Base-by-base conservation (phyloP, 2,113 vertebrate species). In the Protomyctophum bolini region DNA sequence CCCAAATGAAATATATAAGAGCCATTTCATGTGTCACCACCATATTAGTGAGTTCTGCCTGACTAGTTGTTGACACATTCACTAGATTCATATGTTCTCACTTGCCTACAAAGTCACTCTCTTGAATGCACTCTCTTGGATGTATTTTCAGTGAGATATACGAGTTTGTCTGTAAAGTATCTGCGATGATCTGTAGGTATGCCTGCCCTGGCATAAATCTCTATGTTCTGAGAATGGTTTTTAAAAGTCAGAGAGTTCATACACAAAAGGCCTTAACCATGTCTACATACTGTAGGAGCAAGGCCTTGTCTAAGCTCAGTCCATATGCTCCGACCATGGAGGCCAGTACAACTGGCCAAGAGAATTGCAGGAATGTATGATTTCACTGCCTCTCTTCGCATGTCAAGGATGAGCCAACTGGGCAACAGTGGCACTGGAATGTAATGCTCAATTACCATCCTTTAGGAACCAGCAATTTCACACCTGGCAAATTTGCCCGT, bases 291-390 rank as follows among this genome's bases (percentile, higher is more conserved):
- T 41, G 41, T 12, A 57, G 41, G n/a, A 62, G 5, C 45, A 47
- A 45, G 46, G 15, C 10, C 52, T 11, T 56, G 51, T 6, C 48
- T 45, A 2, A 66, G 89, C 87, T 77, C 77, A 70, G 14, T 80
- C 60, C 86, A 84, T 75, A 74, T 87, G 85, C 62, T 81, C 21
- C 0, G 9, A 52, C 51, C 60, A 49, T 47, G 63, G 58, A 68
- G 70, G 77, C 70, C 84, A 85, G n/a, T 65, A 9, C 80, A 65
- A 54, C 29, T 58, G 8, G 72, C 70, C 83, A 79, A 81, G 69
- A 56, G 73, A 75, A 64, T 83, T 58, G 66, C 6, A 83, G 80
- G 77, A 88, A 91, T 90, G 84, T 77, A 80, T 88, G 86, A 89
- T 83, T 80, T 87, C 76, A 86, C 82, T 80, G 72, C 55, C 62